phyloP scores from a whole-genome alignment of 2,797 vertebrate genomes.

The Thripadectes ignobilis region DNA sequence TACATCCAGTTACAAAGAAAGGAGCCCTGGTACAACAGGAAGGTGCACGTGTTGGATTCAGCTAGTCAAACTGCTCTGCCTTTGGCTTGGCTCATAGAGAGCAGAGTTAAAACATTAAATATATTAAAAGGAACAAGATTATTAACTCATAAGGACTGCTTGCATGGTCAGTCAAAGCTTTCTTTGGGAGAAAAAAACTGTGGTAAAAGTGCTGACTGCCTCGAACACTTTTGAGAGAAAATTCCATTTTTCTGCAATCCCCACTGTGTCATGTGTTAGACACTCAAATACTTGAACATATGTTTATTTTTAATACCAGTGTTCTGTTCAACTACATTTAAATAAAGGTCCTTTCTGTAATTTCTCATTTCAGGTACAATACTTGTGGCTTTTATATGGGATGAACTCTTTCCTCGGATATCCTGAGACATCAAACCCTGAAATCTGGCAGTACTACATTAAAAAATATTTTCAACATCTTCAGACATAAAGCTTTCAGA shows the following conservation, averaged over 20 bases:
- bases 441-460: neutral
- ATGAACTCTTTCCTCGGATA: constrained; percentile 44
- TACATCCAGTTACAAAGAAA: neutral
- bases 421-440: neutral
- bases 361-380: constrained; percentile 71
- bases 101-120: neutral
- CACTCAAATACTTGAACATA: neutral
- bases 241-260: neutral
- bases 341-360: neutral
- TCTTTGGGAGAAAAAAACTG: neutral
- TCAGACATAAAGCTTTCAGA: neutral
- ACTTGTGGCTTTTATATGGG: constrained; percentile 65
- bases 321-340: neutral
- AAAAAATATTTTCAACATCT: neutral
- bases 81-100: neutral
- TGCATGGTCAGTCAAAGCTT: neutral
- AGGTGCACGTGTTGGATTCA: fast-evolving
- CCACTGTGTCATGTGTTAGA: neutral
- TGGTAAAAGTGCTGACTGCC: neutral
- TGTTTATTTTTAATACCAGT: neutral
- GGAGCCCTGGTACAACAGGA: neutral
- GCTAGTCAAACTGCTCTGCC: neutral
- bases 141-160: neutral
- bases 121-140: neutral
- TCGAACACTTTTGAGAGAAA: neutral